A percentile compares a stretch with the other conserved stretches of the same genome.
phyloP scores from a whole-genome alignment of 2,888 invertebrate genomes.

The Thera obeliscata region DNA sequence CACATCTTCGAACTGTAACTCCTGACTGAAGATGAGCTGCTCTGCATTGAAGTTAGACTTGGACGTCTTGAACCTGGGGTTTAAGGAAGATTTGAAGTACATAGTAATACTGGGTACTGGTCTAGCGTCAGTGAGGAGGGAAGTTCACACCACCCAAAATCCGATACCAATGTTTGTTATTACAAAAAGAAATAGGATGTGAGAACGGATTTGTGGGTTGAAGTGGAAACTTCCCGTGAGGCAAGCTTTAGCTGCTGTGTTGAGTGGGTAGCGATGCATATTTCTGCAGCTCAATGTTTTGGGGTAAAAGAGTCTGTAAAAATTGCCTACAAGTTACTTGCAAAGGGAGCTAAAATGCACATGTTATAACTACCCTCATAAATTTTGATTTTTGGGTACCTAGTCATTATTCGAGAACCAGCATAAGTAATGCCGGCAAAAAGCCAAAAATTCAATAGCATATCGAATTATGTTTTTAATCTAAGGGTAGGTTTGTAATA shows the following conservation, averaged over 20 bases:
- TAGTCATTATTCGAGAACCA: too few relatives aligned
- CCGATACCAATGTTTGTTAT: background rate
- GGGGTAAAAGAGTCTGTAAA: background rate
- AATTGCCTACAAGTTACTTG: background rate
- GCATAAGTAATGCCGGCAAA: background rate
- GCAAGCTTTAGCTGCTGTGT: constrained; percentile 12
- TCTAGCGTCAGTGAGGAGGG: constrained; percentile 19
- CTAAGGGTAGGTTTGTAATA: constrained; percentile 1
- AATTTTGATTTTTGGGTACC: too few relatives aligned
- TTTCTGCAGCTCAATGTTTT: constrained; percentile 5
- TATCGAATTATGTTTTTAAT: background rate
- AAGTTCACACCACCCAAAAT: constrained; percentile 1
- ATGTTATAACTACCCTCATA: too few relatives aligned
- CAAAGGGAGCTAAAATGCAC: background rate
- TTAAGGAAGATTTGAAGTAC: constrained; percentile 25
- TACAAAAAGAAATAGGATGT: background rate
- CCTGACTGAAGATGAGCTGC: constrained; percentile 91
- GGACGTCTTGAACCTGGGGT: constrained; percentile 93
- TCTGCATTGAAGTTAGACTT: constrained; percentile 93
- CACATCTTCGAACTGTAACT: constrained; percentile 92
- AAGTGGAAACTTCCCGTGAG: constrained; percentile 1
- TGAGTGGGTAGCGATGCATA: constrained; percentile 14
- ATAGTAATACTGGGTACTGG: background rate
- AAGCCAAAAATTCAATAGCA: background rate
- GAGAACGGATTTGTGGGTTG: background rate